These are phyloP conservation scores for Hypena proboscidalis DNA, from an alignment of 2,888 invertebrate genomes.

Conservation along the genomic window DNA sequence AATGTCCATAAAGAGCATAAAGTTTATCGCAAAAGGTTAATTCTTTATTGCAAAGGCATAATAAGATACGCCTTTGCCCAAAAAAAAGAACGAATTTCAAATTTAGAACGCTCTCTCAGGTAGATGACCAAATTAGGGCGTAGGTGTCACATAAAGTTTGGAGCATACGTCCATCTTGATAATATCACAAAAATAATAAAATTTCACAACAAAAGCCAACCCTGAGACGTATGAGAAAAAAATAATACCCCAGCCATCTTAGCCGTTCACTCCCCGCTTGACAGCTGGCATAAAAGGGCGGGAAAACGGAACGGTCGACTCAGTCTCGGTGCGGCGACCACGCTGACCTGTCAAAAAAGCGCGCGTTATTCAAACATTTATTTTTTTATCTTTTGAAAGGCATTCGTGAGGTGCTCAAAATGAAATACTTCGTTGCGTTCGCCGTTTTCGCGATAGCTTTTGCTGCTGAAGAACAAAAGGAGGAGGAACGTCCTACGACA, in stretches of 20 bases:
- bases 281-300: conserved; percentile 67
- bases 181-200: conserved; percentile 46
- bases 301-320: conserved; percentile 61
- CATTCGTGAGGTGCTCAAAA: conserved; percentile 65
- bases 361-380: conserved; percentile 57
- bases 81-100: background rate
- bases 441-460: conserved; percentile 83
- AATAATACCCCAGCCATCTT: conserved; percentile 51
- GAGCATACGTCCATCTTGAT: conserved; percentile 23
- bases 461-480: conserved; percentile 83
- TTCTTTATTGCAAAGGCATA: no score
- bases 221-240: conserved; percentile 52
- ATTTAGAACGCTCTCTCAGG: conserved; percentile 3
- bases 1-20: no score
- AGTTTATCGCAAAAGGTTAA: no score
- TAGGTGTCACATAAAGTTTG: conserved; percentile 6
- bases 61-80: no score
- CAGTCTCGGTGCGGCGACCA: conserved; percentile 71
- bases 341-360: conserved; percentile 59
- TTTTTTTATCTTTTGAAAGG: conserved; percentile 53
- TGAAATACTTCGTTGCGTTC: conserved; percentile 84
- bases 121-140: conserved; percentile 9
- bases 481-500: conserved; percentile 87
- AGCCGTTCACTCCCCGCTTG: conserved; percentile 71
- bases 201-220: conserved; percentile 65